These are phyloP conservation scores for Caenorhabditis elegans DNA, from an alignment of 1,140 invertebrate species.

Conservation along the genomic window WBcel235 BX284603.4:10915001-10915500, in stretches of 20 bases:
- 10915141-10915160: slow-evolving; percentile 66
- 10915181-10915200: slow-evolving; percentile 64
- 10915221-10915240: slow-evolving; percentile 64
- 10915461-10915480: too few relatives aligned
- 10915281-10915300: slow-evolving; percentile 9
- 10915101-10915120: slow-evolving; percentile 61
- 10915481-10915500: too few relatives aligned
- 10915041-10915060: slow-evolving; percentile 59
- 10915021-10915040: slow-evolving; percentile 64
- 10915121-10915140: slow-evolving; percentile 58
- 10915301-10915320: not conserved
- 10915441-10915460: too few relatives aligned
- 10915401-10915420: too few relatives aligned
- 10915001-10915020: slow-evolving; percentile 66
- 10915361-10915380: slow-evolving; percentile 31
- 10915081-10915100: slow-evolving; percentile 59
- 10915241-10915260: slow-evolving; percentile 43
- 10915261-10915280: slow-evolving; percentile 30
- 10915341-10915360: slow-evolving; percentile 40
- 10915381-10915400: not conserved
- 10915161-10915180: slow-evolving; percentile 65
- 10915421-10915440: too few relatives aligned
- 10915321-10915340: slow-evolving; percentile 30
- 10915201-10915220: slow-evolving; percentile 64
- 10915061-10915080: slow-evolving; percentile 57